These are phyloP conservation scores for Nothoprocta pentlandii DNA, from an alignment of 2,113 vertebrate species.

Conservation along the genomic window DNA sequence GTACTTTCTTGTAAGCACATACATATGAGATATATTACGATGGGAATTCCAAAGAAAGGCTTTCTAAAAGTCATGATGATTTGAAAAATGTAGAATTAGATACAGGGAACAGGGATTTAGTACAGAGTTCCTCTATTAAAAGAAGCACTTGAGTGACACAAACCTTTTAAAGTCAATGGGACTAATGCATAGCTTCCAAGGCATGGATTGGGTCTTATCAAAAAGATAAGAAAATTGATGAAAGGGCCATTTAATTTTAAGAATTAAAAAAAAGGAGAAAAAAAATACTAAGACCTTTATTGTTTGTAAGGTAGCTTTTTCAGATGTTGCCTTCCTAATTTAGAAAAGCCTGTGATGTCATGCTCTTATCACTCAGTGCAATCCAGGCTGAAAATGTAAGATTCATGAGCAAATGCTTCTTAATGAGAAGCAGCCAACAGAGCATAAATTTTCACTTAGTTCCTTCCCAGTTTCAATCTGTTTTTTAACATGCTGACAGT, in stretches of 20 bases:
- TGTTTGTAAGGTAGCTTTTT: neutral
- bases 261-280: neutral
- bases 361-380: neutral
- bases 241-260: neutral
- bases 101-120: neutral
- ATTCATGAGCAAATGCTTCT: neutral
- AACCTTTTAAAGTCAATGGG: neutral
- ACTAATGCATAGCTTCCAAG: neutral
- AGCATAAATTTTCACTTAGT: constrained; percentile 43
- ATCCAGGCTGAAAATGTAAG: constrained; percentile 13
- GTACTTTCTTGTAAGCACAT: neutral
- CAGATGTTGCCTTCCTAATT: neutral
- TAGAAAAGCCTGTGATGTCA: neutral
- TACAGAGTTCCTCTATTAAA: neutral
- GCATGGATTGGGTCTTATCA: neutral
- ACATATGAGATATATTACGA: neutral
- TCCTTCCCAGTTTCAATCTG: neutral
- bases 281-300: neutral
- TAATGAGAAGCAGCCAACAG: constrained; percentile 26
- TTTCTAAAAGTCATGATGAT: neutral
- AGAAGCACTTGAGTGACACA: neutral
- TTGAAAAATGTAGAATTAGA: neutral
- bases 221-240: neutral
- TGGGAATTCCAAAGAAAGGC: neutral
- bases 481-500: constrained; percentile 18